These are phyloP conservation scores for Aplocera efformata DNA, from an alignment of 2,888 invertebrate species.

Conservation along the genomic window DNA sequence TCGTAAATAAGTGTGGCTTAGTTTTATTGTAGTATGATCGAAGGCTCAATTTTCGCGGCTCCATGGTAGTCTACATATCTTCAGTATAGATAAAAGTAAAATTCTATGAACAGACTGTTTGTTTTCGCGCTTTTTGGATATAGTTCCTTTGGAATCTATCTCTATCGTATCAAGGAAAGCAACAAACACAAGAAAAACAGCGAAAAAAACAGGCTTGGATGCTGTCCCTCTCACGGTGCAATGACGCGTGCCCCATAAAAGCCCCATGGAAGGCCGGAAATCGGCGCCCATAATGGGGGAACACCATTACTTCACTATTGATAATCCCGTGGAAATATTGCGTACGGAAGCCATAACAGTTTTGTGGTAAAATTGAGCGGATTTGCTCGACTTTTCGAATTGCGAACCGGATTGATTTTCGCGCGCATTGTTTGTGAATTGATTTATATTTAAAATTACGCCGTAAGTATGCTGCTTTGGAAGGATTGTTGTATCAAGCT, in stretches of 20 bases:
- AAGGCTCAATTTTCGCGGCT: no score
- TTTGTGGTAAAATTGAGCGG: constrained; percentile 77
- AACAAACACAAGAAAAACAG: constrained; percentile 22
- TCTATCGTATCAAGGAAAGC: not conserved
- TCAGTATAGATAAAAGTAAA: no score
- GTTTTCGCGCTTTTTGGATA: no score
- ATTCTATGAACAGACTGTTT: no score
- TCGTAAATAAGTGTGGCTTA: no score
- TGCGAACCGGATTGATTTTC: constrained; percentile 29
- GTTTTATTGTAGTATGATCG: no score
- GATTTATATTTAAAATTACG: constrained; percentile 16
- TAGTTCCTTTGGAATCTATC: no score
- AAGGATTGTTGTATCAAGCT: no score
- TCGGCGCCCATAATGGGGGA: constrained; percentile 76
- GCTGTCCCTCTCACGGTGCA: constrained; percentile 56
- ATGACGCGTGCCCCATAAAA: constrained; percentile 77
- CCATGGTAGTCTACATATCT: no score
- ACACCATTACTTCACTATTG: constrained; percentile 77
- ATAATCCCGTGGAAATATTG: constrained; percentile 76
- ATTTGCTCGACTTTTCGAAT: constrained; percentile 44
- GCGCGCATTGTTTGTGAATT: constrained; percentile 19
- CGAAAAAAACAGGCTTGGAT: constrained; percentile 29
- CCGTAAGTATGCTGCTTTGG: not conserved
- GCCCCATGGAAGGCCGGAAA: constrained; percentile 68
- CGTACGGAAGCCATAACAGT: constrained; percentile 77